Conservation (phyloP, 2,888 invertebrate species). For the Plusia festucae region DNA sequence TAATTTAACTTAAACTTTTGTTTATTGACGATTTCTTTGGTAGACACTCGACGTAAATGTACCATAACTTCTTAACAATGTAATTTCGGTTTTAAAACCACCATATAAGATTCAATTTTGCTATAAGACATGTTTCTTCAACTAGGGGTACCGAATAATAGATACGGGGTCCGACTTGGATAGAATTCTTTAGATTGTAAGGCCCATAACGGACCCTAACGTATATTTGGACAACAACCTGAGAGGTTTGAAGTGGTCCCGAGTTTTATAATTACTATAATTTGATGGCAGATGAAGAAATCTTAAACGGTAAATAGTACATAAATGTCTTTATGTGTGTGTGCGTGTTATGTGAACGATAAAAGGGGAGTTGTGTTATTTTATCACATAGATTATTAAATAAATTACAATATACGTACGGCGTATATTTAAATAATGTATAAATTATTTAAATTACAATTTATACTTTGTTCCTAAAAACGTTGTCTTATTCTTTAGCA, state of each 20-base stretch:
- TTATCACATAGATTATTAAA: no score
- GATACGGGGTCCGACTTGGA: slow-evolving; percentile 85
- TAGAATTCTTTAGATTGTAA: slow-evolving; percentile 85
- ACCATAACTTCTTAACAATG: slow-evolving; percentile 26
- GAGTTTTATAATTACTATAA: slow-evolving; percentile 88
- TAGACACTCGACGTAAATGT: slow-evolving; percentile 81
- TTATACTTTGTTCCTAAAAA: no score
- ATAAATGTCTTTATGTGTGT: slow-evolving; percentile 16
- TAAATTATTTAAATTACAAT: no score
- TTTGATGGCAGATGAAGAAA: slow-evolving; percentile 84
- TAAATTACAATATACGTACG: no score
- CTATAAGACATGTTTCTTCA: slow-evolving; percentile 41
- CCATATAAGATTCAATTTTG: slow-evolving; percentile 53
- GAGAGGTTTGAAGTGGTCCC: slow-evolving; percentile 86
- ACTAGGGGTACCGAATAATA: slow-evolving; percentile 85
- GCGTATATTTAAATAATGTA: no score
- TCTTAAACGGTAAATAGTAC: slow-evolving; percentile 56
- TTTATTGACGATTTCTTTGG: slow-evolving; percentile 86
- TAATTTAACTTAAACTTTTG: slow-evolving; percentile 86
- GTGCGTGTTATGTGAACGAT: no score
- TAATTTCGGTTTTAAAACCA: slow-evolving; percentile 49
- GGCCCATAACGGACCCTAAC: slow-evolving; percentile 87
- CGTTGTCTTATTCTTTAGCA: no score
- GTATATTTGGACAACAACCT: slow-evolving; percentile 88
- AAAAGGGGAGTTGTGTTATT: no score